A percentile compares a stretch with the other conserved stretches of the same genome.
These are phyloP conservation scores for Heliconius hortense DNA, from an alignment of 2,888 invertebrate genomes.

Conservation along the genomic window DNA sequence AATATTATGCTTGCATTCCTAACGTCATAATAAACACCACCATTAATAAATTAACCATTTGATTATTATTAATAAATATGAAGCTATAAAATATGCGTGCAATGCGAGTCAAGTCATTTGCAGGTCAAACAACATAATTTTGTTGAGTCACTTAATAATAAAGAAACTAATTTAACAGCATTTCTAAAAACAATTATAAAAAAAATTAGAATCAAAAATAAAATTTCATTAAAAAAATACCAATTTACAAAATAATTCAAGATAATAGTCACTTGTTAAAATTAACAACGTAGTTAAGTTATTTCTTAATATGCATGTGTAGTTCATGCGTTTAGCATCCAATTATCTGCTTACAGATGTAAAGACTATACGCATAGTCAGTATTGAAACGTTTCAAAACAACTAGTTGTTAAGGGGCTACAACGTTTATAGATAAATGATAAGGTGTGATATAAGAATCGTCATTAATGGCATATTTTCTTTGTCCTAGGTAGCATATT, in stretches of 20 bases:
- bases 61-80: background rate
- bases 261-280: too few species aligned
- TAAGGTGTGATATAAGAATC: background rate
- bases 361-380: too few species aligned
- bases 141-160: background rate
- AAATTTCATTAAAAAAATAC: background rate
- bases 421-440: background rate
- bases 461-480: background rate
- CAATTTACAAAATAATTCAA: too few species aligned
- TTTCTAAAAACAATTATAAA: background rate
- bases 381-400: too few species aligned
- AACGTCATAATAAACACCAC: background rate
- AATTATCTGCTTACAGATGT: too few species aligned
- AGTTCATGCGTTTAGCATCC: too few species aligned
- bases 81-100: background rate
- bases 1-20: background rate
- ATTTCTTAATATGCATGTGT: too few species aligned
- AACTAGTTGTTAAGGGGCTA: too few species aligned
- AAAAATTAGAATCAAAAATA: background rate
- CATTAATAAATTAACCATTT: too few species aligned
- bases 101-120: background rate
- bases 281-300: too few species aligned
- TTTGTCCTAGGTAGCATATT: background rate
- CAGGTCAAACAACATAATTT: background rate
- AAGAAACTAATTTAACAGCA: background rate